A percentile compares a stretch with the other conserved stretches of the same genome.
Conservation (phyloP, 2,113 vertebrate genomes). For the Cyprinus carpio region DNA sequence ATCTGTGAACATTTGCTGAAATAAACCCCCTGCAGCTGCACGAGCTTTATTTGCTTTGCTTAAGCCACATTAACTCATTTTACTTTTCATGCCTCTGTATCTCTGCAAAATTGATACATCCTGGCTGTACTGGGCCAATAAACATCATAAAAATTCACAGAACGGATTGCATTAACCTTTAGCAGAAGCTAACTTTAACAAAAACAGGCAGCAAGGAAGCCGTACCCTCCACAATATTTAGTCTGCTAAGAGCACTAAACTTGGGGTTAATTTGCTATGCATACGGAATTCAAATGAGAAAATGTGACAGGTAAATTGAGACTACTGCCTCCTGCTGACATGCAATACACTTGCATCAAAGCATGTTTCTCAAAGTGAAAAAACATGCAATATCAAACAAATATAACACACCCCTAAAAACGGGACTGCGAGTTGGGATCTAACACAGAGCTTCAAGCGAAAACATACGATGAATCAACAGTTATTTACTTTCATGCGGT, state of each 20-base stretch:
- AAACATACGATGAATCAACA: not conserved
- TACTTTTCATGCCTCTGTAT: slow-evolving; percentile 53
- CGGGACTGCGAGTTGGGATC: not conserved
- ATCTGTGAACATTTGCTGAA: slow-evolving; percentile 66
- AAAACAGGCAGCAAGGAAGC: slow-evolving; percentile 9
- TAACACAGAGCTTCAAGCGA: not conserved
- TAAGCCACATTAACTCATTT: slow-evolving; percentile 62
- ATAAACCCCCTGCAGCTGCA: slow-evolving; percentile 60
- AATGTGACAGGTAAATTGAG: slow-evolving; percentile 47
- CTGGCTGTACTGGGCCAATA: slow-evolving; percentile 60
- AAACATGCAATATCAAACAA: slow-evolving; percentile 30
- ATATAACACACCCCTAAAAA: not conserved
- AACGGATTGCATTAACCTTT: slow-evolving; percentile 67
- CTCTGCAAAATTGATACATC: slow-evolving; percentile 64
- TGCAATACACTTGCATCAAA: slow-evolving; percentile 49
- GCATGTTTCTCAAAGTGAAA: not conserved
- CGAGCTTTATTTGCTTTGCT: slow-evolving; percentile 58
- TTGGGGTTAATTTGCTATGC: not conserved
- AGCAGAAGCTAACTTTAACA: slow-evolving; percentile 57
- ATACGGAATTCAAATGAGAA: slow-evolving; percentile 41
- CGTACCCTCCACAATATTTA: slow-evolving; percentile 7
- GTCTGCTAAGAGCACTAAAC: not conserved
- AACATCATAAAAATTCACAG: slow-evolving; percentile 61
- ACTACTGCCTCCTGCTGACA: slow-evolving; percentile 38
- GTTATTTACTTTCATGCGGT: too few relatives aligned